Conservation (phyloP, 2,113 vertebrate species). For the Nibea albiflora region DNA sequence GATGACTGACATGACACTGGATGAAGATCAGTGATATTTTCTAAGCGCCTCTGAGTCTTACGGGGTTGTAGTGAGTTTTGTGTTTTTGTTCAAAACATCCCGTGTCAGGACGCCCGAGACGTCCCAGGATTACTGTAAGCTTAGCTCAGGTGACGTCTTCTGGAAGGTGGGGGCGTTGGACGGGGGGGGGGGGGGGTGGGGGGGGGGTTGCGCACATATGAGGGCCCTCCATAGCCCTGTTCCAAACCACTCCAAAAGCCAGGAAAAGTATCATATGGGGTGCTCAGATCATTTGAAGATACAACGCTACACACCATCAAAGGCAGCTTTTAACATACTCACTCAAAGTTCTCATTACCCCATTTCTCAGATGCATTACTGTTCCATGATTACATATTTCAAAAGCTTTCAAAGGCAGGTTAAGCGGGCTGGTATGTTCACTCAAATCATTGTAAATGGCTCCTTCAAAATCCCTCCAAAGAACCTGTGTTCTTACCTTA, state of each 20-base stretch:
- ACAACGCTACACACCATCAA: conserved; percentile 70
- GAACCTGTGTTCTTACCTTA: conserved; percentile 63
- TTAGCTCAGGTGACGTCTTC: conserved; percentile 77
- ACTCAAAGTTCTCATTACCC: conserved; percentile 60
- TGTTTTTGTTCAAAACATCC: conserved; percentile 84
- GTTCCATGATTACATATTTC: conserved; percentile 67
- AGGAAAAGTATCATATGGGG: conserved; percentile 76
- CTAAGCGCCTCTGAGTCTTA: conserved; percentile 64
- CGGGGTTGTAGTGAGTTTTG: conserved; percentile 75
- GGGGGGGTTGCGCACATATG: conserved; percentile 54
- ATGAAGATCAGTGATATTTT: conserved; percentile 71
- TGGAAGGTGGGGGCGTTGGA: background rate
- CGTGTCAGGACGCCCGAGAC: conserved; percentile 74
- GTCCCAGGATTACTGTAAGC: conserved; percentile 82
- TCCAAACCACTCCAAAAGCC: conserved; percentile 66
- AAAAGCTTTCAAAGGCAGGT: conserved; percentile 59
- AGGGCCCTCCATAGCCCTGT: conserved; percentile 79
- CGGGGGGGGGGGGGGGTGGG: background rate
- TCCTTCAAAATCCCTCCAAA: conserved; percentile 56
- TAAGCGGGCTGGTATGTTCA: conserved; percentile 62
- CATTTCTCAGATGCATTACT: conserved; percentile 59
- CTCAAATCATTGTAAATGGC: conserved; percentile 54
- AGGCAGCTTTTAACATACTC: conserved; percentile 62
- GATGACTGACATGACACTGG: conserved; percentile 51
- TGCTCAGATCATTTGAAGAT: conserved; percentile 63